phyloP scores from a whole-genome alignment of 2,797 vertebrate genomes.

The Fistularia tabacaria region DNA sequence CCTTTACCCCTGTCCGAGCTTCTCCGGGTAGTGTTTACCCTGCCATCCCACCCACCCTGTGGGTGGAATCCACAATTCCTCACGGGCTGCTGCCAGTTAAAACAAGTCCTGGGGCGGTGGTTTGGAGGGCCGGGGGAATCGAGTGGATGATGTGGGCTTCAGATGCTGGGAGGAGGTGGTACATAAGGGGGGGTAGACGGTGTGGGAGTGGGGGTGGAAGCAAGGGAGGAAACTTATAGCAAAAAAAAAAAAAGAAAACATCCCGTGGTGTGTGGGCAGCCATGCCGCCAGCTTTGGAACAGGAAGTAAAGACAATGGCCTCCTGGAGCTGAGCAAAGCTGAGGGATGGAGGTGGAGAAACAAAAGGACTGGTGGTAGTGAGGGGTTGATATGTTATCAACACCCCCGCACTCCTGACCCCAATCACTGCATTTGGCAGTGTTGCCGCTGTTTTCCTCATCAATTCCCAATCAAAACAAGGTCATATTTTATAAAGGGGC shows the following conservation, averaged over 20 bases:
- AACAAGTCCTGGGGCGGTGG: conserved; percentile 57
- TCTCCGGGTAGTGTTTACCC: conserved; percentile 2
- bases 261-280: conserved; percentile 7
- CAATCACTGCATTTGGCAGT: conserved; percentile 9
- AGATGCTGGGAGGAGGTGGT: conserved; percentile 25
- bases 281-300: conserved; percentile 53
- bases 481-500: conserved; percentile 15
- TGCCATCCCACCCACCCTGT: background rate
- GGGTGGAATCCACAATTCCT: conserved; percentile 18
- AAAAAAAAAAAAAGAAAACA: conserved; percentile 29
- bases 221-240: conserved; percentile 51
- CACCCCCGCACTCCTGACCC: background rate
- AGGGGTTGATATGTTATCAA: conserved; percentile 42
- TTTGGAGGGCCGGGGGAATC: too few relatives aligned
- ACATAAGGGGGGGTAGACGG: background rate
- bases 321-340: conserved; percentile 40
- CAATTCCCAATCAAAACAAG: conserved; percentile 33
- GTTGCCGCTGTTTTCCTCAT: conserved; percentile 36
- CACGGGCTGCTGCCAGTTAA: conserved; percentile 48
- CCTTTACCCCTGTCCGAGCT: background rate
- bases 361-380: conserved; percentile 2
- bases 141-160: conserved; percentile 60
- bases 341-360: conserved; percentile 20
- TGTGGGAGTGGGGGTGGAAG: conserved; percentile 32
- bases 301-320: conserved; percentile 73